phyloP scores from a whole-genome alignment of 2,797 vertebrate genomes.

The Geotrypetes seraphini region DNA sequence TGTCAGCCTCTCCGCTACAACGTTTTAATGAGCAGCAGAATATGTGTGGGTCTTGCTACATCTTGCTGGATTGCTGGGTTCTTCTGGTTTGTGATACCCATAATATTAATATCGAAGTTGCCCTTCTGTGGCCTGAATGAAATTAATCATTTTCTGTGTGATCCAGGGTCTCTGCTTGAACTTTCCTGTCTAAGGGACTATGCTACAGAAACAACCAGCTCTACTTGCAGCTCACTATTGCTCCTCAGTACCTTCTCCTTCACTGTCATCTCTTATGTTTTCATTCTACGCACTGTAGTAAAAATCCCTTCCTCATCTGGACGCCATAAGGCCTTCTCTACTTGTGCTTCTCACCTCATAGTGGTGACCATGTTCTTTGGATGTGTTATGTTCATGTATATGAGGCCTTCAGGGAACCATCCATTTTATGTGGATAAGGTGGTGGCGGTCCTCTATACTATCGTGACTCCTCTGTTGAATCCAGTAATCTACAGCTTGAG shows the following conservation, averaged over 20 bases:
- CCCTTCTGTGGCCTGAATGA: conserved; percentile 12
- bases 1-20: conserved; percentile 1
- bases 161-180: conserved; percentile 11
- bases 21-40: background rate
- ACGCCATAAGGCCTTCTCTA: conserved; percentile 24
- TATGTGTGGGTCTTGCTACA: background rate
- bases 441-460: conserved; percentile 16
- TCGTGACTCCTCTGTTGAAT: conserved; percentile 17
- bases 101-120: conserved; percentile 3
- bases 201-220: conserved; percentile 5
- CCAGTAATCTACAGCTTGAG: conserved; percentile 24
- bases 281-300: conserved; percentile 21
- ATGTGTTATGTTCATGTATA: conserved; percentile 12
- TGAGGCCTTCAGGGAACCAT: conserved; percentile 2
- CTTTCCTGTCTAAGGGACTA: conserved; percentile 9
- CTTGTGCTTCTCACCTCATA: conserved; percentile 4
- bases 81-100: conserved; percentile 4
- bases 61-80: conserved; percentile 8
- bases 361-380: conserved; percentile 13
- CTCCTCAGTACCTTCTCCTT: conserved; percentile 6
- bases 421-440: conserved; percentile 11
- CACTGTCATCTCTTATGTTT: conserved; percentile 13
- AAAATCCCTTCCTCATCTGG: conserved; percentile 17
- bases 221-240: conserved; percentile 1
- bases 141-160: conserved; percentile 21